Conservation (phyloP, 2,797 vertebrate genomes). For the Cheirogaleus major region DNA sequence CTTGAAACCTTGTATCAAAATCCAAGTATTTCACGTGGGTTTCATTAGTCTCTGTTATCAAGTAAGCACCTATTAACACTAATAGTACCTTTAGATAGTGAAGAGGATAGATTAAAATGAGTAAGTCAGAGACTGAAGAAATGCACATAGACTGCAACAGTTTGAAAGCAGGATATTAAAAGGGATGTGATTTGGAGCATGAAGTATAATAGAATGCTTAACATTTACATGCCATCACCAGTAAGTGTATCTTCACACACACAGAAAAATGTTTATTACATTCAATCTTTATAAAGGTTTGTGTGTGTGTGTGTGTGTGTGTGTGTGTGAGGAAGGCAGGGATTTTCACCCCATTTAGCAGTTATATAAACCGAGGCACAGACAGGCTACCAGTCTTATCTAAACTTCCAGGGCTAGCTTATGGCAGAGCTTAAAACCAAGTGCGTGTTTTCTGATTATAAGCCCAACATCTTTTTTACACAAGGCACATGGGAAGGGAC, state of each 20-base stretch:
- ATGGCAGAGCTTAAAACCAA: neutral
- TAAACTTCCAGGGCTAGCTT: neutral
- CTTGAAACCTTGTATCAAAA: slow-evolving; percentile 34
- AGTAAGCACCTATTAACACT: neutral
- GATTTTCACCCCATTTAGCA: neutral
- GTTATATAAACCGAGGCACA: neutral
- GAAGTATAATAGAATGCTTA: neutral
- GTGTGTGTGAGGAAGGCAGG: neutral
- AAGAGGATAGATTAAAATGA: neutral
- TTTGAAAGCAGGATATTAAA: neutral
- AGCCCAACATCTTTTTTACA: neutral
- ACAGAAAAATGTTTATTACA: neutral
- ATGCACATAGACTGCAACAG: neutral
- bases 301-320: too few relatives aligned
- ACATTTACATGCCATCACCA: neutral
- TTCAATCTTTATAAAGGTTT: neutral
- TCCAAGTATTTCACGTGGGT: neutral
- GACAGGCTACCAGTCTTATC: neutral
- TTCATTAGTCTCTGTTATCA: neutral
- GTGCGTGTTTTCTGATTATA: neutral
- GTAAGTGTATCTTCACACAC: neutral
- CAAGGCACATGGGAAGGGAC: rapidly evolving
- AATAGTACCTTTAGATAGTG: neutral
- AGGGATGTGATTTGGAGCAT: neutral
- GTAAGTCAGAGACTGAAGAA: neutral